Conservation (phyloP, 2,888 invertebrate species). For the Adineta ricciae region DNA sequence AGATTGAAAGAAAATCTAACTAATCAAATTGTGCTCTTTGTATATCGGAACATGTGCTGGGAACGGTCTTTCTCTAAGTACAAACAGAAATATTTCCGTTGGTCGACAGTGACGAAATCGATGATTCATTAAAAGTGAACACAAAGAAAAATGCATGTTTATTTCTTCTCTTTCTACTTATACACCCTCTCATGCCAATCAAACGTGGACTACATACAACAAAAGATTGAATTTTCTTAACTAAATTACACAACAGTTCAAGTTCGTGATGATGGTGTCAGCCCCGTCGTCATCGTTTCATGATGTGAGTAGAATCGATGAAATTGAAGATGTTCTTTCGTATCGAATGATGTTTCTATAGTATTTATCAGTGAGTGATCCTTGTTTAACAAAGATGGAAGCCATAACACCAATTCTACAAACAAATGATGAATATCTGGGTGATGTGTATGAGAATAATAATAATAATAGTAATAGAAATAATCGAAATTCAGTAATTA, state of each 20-base stretch:
- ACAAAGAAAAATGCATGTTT: not conserved
- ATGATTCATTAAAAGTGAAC: not conserved
- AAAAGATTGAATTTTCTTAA: not conserved
- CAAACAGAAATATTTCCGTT: not conserved
- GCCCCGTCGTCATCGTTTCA: not conserved
- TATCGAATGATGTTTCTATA: not conserved
- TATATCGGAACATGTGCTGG: not conserved
- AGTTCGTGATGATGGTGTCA: not conserved
- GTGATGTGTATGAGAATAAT: not conserved
- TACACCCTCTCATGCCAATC: not conserved
- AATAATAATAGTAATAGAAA: not conserved
- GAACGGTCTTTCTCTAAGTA: not conserved
- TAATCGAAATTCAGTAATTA: not conserved
- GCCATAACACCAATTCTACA: not conserved
- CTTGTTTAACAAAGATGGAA: not conserved
- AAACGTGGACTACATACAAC: not conserved
- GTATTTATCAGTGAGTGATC: not conserved
- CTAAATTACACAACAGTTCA: not conserved
- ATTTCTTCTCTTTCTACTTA: not conserved
- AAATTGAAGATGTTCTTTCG: not conserved
- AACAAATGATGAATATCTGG: not conserved
- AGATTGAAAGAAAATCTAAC: not conserved
- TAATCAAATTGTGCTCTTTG: not conserved
- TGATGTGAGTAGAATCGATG: not conserved
- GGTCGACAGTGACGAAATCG: not conserved